These are phyloP conservation scores for Pelochelys cantorii DNA, from an alignment of 2,797 vertebrate species.

Conservation along the genomic window DNA sequence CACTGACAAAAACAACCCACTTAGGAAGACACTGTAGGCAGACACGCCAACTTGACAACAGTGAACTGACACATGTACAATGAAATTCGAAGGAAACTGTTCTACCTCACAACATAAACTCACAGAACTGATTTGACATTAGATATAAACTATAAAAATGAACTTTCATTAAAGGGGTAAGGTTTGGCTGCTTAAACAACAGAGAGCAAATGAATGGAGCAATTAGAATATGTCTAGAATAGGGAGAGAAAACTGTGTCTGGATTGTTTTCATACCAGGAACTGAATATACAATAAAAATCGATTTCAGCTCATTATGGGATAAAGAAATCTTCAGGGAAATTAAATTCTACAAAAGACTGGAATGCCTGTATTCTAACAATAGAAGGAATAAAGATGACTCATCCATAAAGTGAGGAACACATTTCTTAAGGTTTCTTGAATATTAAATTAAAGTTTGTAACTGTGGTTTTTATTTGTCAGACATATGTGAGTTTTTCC, in stretches of 20 bases:
- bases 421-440: too few species aligned
- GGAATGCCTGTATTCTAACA: background rate
- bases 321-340: background rate
- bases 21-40: background rate
- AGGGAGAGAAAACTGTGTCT: background rate
- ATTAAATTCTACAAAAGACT: background rate
- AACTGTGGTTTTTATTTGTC: conserved; percentile 1
- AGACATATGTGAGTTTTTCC: background rate
- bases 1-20: background rate
- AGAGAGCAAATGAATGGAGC: background rate
- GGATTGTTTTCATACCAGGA: background rate
- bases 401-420: background rate
- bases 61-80: background rate
- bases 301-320: background rate
- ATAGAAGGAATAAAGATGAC: background rate
- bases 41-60: background rate
- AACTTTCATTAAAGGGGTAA: background rate
- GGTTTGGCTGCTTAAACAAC: background rate
- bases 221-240: background rate
- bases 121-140: background rate
- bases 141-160: background rate
- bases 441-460: background rate
- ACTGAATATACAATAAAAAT: background rate
- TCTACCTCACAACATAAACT: background rate
- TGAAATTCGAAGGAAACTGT: background rate